Conservation (phyloP, 2,888 invertebrate genomes). For the Drosophila maculinotata region DNA sequence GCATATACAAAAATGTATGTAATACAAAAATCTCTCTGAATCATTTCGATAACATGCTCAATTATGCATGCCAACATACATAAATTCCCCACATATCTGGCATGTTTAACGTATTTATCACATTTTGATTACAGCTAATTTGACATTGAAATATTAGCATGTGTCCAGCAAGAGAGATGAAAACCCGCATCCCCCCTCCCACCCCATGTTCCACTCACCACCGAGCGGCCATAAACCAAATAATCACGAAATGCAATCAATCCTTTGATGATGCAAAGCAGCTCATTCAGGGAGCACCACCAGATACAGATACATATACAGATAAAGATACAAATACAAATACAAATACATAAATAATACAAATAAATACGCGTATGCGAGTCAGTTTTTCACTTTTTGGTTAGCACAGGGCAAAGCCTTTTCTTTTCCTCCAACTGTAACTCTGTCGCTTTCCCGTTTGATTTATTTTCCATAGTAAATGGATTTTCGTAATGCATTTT, state of each 20-base stretch:
- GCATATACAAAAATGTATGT: slow-evolving; percentile 4
- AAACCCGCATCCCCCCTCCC: background rate
- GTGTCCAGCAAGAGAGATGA: slow-evolving; percentile 10
- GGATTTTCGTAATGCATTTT: slow-evolving; percentile 78
- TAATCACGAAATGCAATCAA: slow-evolving; percentile 74
- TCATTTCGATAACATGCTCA: slow-evolving; percentile 46
- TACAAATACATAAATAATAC: slow-evolving; percentile 71
- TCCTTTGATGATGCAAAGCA: slow-evolving; percentile 63
- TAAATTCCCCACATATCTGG: slow-evolving; percentile 39
- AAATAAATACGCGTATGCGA: slow-evolving; percentile 48
- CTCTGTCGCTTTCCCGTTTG: slow-evolving; percentile 68
- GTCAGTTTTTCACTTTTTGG: slow-evolving; percentile 53
- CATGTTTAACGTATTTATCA: slow-evolving; percentile 71
- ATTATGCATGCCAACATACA: slow-evolving; percentile 52
- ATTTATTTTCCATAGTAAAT: slow-evolving; percentile 78
- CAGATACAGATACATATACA: slow-evolving; percentile 12
- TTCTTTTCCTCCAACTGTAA: slow-evolving; percentile 21
- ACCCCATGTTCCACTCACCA: slow-evolving; percentile 10
- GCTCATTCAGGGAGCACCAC: slow-evolving; percentile 11
- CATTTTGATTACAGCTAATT: slow-evolving; percentile 73
- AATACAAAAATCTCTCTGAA: slow-evolving; percentile 1
- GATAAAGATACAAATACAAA: slow-evolving; percentile 49
- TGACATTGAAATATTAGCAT: slow-evolving; percentile 76
- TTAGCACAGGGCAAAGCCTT: slow-evolving; percentile 35
- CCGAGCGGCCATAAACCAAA: slow-evolving; percentile 37